Evolutionary conservation across 2,113 vertebrate species (phyloP).

Genomic region (Rhizomys pruinosus): DNA sequence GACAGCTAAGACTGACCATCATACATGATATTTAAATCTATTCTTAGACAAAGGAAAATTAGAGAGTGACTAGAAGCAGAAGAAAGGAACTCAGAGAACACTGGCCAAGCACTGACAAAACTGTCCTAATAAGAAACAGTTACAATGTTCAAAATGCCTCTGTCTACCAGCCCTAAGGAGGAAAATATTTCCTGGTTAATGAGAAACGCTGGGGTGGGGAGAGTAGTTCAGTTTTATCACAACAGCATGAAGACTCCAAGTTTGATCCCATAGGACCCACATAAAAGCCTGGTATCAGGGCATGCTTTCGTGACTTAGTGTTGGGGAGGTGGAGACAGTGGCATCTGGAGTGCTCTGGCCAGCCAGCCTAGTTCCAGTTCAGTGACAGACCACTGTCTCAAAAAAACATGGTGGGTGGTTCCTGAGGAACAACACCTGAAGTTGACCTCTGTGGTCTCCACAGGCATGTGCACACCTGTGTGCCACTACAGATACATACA

Average conservation of each 20-base stretch:
- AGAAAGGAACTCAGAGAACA: not conserved
- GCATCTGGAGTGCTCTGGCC: not conserved
- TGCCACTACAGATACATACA: too few species aligned
- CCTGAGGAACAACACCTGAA: not conserved
- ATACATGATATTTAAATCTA: not conserved
- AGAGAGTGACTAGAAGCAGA: not conserved
- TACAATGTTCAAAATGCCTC: constrained; percentile 50
- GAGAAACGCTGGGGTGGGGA: not conserved
- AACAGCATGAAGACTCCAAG: not conserved
- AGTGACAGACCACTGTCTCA: not conserved
- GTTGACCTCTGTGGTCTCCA: not conserved
- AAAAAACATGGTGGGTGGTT: not conserved
- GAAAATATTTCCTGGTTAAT: constrained; percentile 44
- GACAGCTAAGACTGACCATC: not conserved
- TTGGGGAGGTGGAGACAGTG: not conserved
- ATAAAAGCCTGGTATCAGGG: not conserved
- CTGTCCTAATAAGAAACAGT: constrained; percentile 27
- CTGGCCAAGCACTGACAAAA: constrained; percentile 8
- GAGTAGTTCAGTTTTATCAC: not conserved
- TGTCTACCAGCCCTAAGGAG: not conserved
- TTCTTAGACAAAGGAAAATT: constrained; percentile 10
- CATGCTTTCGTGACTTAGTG: not conserved
- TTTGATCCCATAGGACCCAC: not conserved
- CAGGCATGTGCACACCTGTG: not conserved
- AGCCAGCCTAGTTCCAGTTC: not conserved